Evolutionary conservation across 2,888 invertebrate species (phyloP).

Genomic region (Archips xylosteana): DNA sequence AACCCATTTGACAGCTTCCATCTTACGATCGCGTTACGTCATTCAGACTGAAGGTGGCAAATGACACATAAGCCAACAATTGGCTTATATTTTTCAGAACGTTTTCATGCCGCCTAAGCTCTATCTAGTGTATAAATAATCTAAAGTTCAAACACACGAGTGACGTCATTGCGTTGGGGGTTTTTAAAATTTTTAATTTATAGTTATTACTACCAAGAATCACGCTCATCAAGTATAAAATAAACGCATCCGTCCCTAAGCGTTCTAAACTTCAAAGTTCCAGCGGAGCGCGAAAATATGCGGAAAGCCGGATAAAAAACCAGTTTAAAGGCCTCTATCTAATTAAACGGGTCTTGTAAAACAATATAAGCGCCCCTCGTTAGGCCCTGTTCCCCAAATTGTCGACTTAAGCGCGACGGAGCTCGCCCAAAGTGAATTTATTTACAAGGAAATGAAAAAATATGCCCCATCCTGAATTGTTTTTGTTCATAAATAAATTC

Average conservation of each 20-base stretch:
- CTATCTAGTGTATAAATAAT: too few relatives aligned
- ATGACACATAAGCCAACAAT: too few relatives aligned
- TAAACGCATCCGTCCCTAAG: neutral
- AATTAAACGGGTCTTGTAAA: conserved; percentile 40
- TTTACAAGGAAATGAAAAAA: conserved; percentile 41
- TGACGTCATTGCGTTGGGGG: too few relatives aligned
- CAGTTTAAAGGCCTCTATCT: conserved; percentile 25
- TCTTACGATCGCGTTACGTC: too few relatives aligned
- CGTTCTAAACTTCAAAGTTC: conserved; percentile 11
- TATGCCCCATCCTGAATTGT: conserved; percentile 36
- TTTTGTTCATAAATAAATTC: conserved; percentile 23
- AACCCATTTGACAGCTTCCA: too few relatives aligned
- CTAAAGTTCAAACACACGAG: too few relatives aligned
- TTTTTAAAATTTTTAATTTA: too few relatives aligned
- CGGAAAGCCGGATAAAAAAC: conserved; percentile 20
- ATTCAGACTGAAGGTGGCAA: too few relatives aligned
- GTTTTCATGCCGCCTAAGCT: too few relatives aligned
- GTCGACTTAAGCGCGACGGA: conserved; percentile 36
- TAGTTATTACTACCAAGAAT: neutral
- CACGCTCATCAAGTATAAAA: neutral
- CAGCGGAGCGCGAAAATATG: conserved; percentile 14
- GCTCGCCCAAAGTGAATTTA: conserved; percentile 35
- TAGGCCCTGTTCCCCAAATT: conserved; percentile 38
- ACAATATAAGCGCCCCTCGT: conserved; percentile 40
- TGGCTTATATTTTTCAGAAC: too few relatives aligned